Percentiles rank a stretch among this genome's conserved stretches.
These are phyloP conservation scores for Serilophus lunatus DNA, from an alignment of 2,113 vertebrate genomes.

Conservation along the genomic window DNA sequence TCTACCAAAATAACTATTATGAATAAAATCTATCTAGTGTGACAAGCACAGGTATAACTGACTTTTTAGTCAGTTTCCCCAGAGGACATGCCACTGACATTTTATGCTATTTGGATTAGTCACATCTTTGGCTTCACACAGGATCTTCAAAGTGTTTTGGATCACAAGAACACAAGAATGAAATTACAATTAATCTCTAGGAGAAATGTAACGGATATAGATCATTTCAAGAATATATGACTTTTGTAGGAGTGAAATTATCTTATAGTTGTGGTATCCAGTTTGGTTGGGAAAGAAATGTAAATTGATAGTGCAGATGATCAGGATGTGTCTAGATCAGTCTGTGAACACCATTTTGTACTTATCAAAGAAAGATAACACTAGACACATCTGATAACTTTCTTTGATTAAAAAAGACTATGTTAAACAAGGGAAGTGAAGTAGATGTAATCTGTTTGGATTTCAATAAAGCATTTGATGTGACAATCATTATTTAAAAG, in stretches of 20 bases:
- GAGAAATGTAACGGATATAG: neutral
- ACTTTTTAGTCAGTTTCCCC: neutral
- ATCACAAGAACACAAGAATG: neutral
- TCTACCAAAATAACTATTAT: neutral
- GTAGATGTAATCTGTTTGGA: neutral
- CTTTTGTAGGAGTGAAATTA: neutral
- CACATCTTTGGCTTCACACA: neutral
- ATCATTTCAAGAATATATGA: neutral
- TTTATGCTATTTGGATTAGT: neutral
- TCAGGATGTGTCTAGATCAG: neutral
- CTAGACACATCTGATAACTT: neutral
- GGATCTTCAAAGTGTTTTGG: neutral
- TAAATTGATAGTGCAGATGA: neutral
- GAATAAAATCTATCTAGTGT: neutral
- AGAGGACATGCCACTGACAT: neutral
- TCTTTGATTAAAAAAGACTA: slow-evolving; percentile 1
- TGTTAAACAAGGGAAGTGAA: neutral
- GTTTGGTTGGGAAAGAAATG: neutral
- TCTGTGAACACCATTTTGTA: neutral
- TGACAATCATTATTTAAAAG: neutral
- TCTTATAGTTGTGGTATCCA: neutral
- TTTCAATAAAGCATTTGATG: neutral
- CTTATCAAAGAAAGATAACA: neutral
- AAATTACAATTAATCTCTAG: neutral
- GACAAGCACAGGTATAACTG: neutral